A percentile compares a stretch with the other conserved stretches of the same genome.
These are phyloP conservation scores for Dasysyrphus albostriatus DNA, from an alignment of 2,888 invertebrate genomes.

Conservation along the genomic window DNA sequence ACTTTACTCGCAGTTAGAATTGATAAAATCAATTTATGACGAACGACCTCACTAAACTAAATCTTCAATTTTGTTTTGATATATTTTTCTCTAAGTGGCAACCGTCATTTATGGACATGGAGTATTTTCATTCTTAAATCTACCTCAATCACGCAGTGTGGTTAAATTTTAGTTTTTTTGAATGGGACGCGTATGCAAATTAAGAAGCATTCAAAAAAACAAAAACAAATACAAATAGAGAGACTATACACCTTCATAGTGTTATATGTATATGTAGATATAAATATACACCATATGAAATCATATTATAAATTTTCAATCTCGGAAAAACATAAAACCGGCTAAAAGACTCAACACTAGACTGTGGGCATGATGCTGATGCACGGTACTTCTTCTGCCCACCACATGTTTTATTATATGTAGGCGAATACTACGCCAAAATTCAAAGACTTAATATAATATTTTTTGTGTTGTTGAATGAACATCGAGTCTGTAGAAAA, in stretches of 20 bases:
- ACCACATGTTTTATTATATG: slow-evolving; percentile 66
- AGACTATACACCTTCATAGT: slow-evolving; percentile 23
- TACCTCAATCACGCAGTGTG: slow-evolving; percentile 6
- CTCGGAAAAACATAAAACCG: slow-evolving; percentile 63
- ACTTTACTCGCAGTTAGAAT: no score
- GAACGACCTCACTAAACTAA: no score
- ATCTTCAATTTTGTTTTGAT: background rate
- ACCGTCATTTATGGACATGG: background rate
- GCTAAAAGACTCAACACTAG: slow-evolving; percentile 69
- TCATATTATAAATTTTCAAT: slow-evolving; percentile 67
- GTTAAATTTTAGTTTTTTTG: slow-evolving; percentile 45
- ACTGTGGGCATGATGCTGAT: slow-evolving; percentile 66
- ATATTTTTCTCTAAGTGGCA: background rate
- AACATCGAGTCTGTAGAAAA: slow-evolving; percentile 59
- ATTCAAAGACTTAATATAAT: slow-evolving; percentile 49
- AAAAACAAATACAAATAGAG: slow-evolving; percentile 12
- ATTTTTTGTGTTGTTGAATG: slow-evolving; percentile 60
- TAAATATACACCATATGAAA: slow-evolving; percentile 20
- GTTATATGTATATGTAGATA: no score
- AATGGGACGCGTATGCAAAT: slow-evolving; percentile 71
- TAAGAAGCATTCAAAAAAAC: slow-evolving; percentile 40
- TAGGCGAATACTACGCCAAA: slow-evolving; percentile 76
- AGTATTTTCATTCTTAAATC: slow-evolving; percentile 61
- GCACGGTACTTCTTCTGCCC: slow-evolving; percentile 74
- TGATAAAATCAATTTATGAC: no score